A percentile compares a stretch with the other conserved stretches of the same genome.
Evolutionary conservation across 2,888 invertebrate genomes (phyloP).

Genomic region (Chrysotoxum bicinctum): DNA sequence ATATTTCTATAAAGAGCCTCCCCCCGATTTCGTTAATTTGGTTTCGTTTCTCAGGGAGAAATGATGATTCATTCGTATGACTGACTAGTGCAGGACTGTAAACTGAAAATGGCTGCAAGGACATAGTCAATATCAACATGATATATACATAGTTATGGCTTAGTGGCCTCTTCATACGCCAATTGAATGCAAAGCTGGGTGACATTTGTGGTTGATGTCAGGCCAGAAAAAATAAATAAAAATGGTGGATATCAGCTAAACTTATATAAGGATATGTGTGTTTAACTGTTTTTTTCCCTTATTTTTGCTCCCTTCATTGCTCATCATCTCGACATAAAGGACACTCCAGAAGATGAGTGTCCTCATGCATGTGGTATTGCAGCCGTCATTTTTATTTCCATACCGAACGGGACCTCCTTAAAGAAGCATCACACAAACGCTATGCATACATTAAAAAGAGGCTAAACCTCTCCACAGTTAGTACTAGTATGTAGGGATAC

Average conservation of each 20-base stretch:
- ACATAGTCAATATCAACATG: conserved; percentile 34
- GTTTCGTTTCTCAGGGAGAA: conserved; percentile 35
- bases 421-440: neutral
- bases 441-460: conserved; percentile 48
- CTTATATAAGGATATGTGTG: neutral
- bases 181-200: conserved; percentile 50
- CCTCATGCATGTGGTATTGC: conserved; percentile 14
- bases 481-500: neutral
- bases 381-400: conserved; percentile 21
- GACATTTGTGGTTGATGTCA: conserved; percentile 29
- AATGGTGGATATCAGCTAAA: neutral
- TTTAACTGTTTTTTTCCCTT: neutral
- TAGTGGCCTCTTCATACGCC: conserved; percentile 48
- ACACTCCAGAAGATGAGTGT: conserved; percentile 34
- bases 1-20: neutral
- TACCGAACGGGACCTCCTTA: neutral
- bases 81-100: neutral
- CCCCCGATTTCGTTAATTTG: conserved; percentile 42
- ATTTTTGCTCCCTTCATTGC: conserved; percentile 11
- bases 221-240: neutral
- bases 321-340: conserved; percentile 45
- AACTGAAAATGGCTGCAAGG: conserved; percentile 1
- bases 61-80: neutral
- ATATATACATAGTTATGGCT: neutral
- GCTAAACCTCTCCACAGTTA: conserved; percentile 16